These are phyloP conservation scores for Tolypeutes matacus DNA, from an alignment of 2,797 vertebrate species.

Conservation along the genomic window DNA sequence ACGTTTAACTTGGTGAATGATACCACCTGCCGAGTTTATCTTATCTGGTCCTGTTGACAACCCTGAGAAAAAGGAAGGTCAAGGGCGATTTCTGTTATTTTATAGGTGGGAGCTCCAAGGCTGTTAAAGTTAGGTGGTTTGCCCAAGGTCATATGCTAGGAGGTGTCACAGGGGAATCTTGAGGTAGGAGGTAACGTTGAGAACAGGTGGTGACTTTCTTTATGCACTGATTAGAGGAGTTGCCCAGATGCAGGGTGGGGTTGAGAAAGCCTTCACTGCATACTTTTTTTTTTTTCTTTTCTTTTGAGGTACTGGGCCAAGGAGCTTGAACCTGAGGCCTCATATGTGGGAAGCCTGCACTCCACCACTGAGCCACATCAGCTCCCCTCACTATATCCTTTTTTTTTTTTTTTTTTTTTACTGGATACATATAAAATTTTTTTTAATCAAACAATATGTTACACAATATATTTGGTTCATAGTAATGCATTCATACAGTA, in stretches of 20 bases:
- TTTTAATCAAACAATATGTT: too few species aligned
- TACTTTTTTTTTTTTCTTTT: not conserved
- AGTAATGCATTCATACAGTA: too few species aligned
- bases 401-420: too few species aligned
- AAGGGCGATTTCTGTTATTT: not conserved
- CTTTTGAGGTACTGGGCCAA: too few species aligned
- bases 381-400: too few species aligned
- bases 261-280: not conserved
- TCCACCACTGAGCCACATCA: too few species aligned
- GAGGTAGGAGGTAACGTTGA: not conserved
- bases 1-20: not conserved
- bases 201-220: not conserved
- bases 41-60: constrained; percentile 16
- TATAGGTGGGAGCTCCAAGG: not conserved
- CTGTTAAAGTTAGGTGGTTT: not conserved
- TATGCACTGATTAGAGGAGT: not conserved
- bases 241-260: not conserved
- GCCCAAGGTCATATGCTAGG: not conserved
- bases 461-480: too few species aligned
- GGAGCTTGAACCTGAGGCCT: too few species aligned
- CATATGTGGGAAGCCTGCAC: too few species aligned
- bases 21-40: constrained; percentile 16
- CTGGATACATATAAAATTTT: too few species aligned
- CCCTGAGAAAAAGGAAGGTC: constrained; percentile 10
- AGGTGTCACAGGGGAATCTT: not conserved